Conservation (phyloP, 2,888 invertebrate genomes). For the Alloscopus bannaensis region DNA sequence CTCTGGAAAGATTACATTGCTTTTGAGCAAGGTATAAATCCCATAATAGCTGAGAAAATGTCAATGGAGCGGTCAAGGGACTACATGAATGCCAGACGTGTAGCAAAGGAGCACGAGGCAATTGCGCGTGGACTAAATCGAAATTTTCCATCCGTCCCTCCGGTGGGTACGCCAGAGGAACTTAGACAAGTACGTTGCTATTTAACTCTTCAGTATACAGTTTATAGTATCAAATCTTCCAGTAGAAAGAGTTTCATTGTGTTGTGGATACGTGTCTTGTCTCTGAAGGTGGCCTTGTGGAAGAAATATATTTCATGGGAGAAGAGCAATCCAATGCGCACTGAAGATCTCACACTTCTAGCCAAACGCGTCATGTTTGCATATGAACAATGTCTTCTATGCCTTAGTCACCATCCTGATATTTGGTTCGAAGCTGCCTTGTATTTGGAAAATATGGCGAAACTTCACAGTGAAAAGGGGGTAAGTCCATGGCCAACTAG, state of each 20-base stretch:
- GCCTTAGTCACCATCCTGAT: constrained; percentile 97
- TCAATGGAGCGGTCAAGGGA: constrained; percentile 96
- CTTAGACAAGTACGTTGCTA: constrained; percentile 85
- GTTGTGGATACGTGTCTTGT: too few species aligned
- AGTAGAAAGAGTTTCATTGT: constrained; percentile 63
- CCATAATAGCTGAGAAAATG: constrained; percentile 96
- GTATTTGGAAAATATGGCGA: constrained; percentile 96
- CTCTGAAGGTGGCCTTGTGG: constrained; percentile 93
- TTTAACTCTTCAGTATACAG: not conserved
- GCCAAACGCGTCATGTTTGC: constrained; percentile 98
- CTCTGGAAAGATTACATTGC: constrained; percentile 98
- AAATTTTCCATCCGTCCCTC: constrained; percentile 97
- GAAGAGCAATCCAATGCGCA: constrained; percentile 95
- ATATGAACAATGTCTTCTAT: constrained; percentile 97
- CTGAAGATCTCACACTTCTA: constrained; percentile 95
- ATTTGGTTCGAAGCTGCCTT: constrained; percentile 99
- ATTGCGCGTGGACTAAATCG: constrained; percentile 96
- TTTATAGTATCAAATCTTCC: not conserved
- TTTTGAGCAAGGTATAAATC: constrained; percentile 95
- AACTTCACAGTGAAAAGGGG: constrained; percentile 95
- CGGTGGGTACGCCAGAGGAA: constrained; percentile 91
- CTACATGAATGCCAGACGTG: constrained; percentile 97
- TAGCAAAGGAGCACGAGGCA: constrained; percentile 96
- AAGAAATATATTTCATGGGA: constrained; percentile 99
- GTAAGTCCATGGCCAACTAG: constrained; percentile 78